phyloP scores from a whole-genome alignment of 1,140 invertebrate species.

The Drosophila kepulauana region DNA sequence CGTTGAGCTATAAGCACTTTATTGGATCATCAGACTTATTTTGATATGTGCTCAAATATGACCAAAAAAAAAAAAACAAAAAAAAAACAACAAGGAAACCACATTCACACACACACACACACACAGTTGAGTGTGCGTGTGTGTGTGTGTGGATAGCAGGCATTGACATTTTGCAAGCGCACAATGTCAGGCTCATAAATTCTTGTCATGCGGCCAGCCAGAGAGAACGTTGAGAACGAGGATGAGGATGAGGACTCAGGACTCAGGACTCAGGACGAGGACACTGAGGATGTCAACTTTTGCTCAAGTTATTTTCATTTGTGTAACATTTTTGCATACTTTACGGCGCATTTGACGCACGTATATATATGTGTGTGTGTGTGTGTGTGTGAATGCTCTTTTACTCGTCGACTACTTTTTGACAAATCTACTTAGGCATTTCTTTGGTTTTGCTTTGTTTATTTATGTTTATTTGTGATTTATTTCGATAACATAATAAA shows the following conservation, averaged over 20 bases:
- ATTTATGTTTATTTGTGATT: slow-evolving; percentile 84
- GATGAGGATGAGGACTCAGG: not conserved
- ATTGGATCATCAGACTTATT: slow-evolving; percentile 83
- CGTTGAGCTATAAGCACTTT: slow-evolving; percentile 78
- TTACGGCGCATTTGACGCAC: slow-evolving; percentile 76
- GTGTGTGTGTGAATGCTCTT: slow-evolving; percentile 44
- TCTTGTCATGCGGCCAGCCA: slow-evolving; percentile 66
- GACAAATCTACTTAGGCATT: slow-evolving; percentile 82
- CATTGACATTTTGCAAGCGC: slow-evolving; percentile 78
- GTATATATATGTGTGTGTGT: slow-evolving; percentile 35
- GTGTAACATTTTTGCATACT: slow-evolving; percentile 81
- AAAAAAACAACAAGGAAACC: no score
- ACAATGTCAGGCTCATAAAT: slow-evolving; percentile 67
- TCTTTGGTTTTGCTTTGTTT: slow-evolving; percentile 75
- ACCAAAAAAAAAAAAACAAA: slow-evolving; percentile 3
- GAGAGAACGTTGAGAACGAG: slow-evolving; percentile 2
- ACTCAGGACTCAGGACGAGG: not conserved
- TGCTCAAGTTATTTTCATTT: slow-evolving; percentile 80
- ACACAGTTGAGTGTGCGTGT: slow-evolving; percentile 23
- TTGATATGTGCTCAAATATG: slow-evolving; percentile 75
- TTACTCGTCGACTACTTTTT: slow-evolving; percentile 66
- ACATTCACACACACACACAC: not conserved
- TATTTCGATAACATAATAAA: slow-evolving; percentile 83
- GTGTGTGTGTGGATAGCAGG: slow-evolving; percentile 35
- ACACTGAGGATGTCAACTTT: slow-evolving; percentile 61